A percentile compares a stretch with the other conserved stretches of the same genome.
phyloP scores from a whole-genome alignment of 2,888 invertebrate genomes.

The Ceramica pisi region DNA sequence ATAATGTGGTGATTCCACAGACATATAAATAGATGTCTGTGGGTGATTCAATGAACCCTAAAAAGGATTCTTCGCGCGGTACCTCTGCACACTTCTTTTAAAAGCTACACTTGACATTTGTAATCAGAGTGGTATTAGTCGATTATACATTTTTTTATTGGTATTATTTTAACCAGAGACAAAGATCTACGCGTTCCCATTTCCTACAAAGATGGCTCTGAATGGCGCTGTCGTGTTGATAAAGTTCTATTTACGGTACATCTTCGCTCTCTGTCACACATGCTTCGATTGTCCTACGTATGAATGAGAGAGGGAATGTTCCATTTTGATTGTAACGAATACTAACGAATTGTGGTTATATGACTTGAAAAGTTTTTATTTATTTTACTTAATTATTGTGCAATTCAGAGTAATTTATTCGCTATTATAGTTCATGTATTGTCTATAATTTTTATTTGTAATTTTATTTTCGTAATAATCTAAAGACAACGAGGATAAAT shows the following conservation, averaged over 20 bases:
- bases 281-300: constrained; percentile 1
- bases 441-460: constrained; percentile 66
- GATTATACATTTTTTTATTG: constrained; percentile 52
- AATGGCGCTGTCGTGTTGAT: constrained; percentile 70
- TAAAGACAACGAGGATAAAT: constrained; percentile 70
- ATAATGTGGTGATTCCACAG: too few species aligned
- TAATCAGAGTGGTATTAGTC: constrained; percentile 51
- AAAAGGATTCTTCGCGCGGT: too few species aligned
- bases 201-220: constrained; percentile 81
- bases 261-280: constrained; percentile 76
- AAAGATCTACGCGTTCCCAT: constrained; percentile 60
- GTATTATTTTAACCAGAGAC: constrained; percentile 76
- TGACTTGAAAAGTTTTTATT: constrained; percentile 81
- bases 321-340: constrained; percentile 89
- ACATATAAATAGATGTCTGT: too few species aligned
- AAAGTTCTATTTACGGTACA: constrained; percentile 79
- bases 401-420: constrained; percentile 75
- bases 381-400: constrained; percentile 79
- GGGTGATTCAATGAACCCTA: too few species aligned
- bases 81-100: not conserved
- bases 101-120: too few species aligned
- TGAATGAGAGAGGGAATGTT: constrained; percentile 72
- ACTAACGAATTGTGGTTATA: constrained; percentile 88
- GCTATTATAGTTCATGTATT: constrained; percentile 67
- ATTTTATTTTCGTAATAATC: constrained; percentile 62